Evolutionary conservation across 2,888 invertebrate species (phyloP), one percentile per base, ranked within the genome.

Genomic region (Chloroclystis v-ata): DNA sequence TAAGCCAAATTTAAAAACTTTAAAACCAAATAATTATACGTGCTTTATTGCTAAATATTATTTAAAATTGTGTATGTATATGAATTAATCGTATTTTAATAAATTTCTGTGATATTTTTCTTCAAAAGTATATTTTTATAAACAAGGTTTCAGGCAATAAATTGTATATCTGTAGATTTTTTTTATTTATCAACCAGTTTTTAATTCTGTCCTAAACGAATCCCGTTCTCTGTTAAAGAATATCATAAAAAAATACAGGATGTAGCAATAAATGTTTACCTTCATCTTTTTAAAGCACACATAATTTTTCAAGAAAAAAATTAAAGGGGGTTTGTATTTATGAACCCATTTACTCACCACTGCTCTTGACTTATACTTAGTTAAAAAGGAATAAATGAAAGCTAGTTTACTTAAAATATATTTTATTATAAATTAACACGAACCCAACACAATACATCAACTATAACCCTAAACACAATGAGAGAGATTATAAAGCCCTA

Each of bases 371-470:
- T n/a, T n/a, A n/a, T n/a, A n/a, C n/a, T n/a, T n/a, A n/a, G n/a
- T n/a, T n/a, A n/a, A n/a, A n/a, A n/a, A n/a, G n/a, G n/a, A n/a
- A 32, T 9, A 53, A 56, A 57, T 48, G 48, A 57, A 58, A 46
- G 51, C 37, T 6, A 54, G 14, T 35, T 26, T 69, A 68, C 78
- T 83, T 83, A 81, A 83, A 83, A 82, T 82, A 81, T 56, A 78
- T 79, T 85, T 84, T 84, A 84, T 75, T 85, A 86, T 86, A 86
- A 87, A 83, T 85, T 81, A 87, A 82, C 78, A 78, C 77, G 78
- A 82, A 83, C 85, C 87, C 87, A 86, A 85, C 83, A 86, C 82
- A 85, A 78, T 72, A 82, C 75, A 82, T 84, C 81, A 80, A 78
- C 76, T 78, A 76, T 69, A 49, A 70, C 67, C 73, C 75, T 76